Percentiles rank a stretch among this genome's conserved stretches.
phyloP scores from a whole-genome alignment of 2,113 vertebrate genomes.

The Lophura nycthemera region DNA sequence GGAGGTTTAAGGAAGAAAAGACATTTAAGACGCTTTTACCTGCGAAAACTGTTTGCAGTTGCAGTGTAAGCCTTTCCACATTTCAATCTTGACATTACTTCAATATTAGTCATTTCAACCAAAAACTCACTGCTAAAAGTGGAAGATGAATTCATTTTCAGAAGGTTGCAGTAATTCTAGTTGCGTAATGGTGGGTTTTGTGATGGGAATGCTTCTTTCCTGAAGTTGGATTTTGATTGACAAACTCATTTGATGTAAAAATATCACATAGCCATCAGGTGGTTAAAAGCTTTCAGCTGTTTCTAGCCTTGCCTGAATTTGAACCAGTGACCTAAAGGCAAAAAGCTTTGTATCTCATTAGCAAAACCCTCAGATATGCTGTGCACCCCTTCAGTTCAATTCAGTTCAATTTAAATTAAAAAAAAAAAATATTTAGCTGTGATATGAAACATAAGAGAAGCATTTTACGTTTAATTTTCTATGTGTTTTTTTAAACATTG shows the following conservation, averaged over 20 bases:
- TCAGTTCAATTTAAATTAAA: conserved; percentile 44
- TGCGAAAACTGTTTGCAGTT: neutral
- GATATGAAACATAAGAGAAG: conserved; percentile 49
- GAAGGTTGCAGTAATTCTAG: conserved; percentile 23
- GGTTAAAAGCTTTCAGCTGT: conserved; percentile 66
- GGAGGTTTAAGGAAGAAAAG: neutral
- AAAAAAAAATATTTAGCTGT: conserved; percentile 9
- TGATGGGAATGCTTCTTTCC: conserved; percentile 18
- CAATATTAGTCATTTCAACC: neutral
- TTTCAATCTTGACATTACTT: neutral
- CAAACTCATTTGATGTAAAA: conserved; percentile 36
- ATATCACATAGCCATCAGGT: conserved; percentile 39
- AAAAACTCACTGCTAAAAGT: neutral
- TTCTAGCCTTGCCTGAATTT: conserved; percentile 33
- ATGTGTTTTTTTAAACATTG: neutral
- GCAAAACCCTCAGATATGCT: conserved; percentile 36
- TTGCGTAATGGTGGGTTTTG: neutral
- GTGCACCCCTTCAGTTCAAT: conserved; percentile 31
- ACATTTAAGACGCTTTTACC: neutral
- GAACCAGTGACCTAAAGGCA: conserved; percentile 53
- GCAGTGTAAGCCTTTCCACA: neutral
- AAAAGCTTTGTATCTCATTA: conserved; percentile 63
- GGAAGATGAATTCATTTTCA: conserved; percentile 23
- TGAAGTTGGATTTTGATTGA: conserved; percentile 40
- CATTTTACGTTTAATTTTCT: conserved; percentile 58